Evolutionary conservation across 2,797 vertebrate species (phyloP).

Genomic region (Propithecus deckenii): DNA sequence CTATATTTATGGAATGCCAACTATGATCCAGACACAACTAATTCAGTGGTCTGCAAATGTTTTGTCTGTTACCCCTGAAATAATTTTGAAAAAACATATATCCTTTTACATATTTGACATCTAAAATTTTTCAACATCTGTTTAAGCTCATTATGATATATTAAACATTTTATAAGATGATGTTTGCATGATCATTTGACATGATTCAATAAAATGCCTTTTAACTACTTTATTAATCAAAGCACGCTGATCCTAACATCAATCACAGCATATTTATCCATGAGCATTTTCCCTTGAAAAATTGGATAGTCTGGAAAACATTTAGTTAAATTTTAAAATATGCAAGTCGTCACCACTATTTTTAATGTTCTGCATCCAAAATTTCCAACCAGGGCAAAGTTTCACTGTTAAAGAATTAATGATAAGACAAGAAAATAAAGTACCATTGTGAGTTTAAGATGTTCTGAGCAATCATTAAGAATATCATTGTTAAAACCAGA

Average conservation of each 20-base stretch:
- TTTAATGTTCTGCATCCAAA: background rate
- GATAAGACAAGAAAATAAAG: background rate
- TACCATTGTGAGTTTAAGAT: background rate
- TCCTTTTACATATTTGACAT: background rate
- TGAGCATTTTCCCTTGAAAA: background rate
- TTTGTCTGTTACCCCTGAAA: background rate
- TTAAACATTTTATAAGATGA: slow-evolving; percentile 15
- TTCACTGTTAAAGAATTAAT: background rate
- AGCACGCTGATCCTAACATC: background rate
- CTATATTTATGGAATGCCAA: background rate
- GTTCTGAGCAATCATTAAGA: background rate
- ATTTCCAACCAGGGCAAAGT: background rate
- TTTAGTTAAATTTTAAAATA: background rate
- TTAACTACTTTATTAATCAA: background rate
- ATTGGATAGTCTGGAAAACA: background rate
- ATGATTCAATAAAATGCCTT: background rate
- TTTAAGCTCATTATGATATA: background rate
- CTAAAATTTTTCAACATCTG: background rate
- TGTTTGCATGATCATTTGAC: background rate
- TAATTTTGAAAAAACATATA: background rate
- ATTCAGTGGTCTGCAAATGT: background rate
- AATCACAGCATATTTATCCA: background rate
- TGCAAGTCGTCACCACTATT: background rate
- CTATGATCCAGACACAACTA: background rate
- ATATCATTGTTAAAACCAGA: background rate